A percentile compares a stretch with the other conserved stretches of the same genome.
These are phyloP conservation scores for Ariopsis seemanni DNA, from an alignment of 2,113 vertebrate genomes.

Conservation along the genomic window DNA sequence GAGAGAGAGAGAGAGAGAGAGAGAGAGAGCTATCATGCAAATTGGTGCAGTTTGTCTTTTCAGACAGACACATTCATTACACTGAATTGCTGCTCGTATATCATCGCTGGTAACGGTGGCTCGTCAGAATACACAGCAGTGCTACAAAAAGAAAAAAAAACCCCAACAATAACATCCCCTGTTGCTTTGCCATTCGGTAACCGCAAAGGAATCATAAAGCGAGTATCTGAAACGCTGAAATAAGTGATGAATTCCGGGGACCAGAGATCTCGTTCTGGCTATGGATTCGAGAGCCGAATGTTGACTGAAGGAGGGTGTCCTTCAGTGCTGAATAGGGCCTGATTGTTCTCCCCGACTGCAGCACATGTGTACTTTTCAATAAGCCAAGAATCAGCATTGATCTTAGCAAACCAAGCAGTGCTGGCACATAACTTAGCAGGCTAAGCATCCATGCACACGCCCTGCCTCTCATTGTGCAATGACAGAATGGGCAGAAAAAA, in stretches of 20 bases:
- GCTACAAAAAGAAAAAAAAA: not conserved
- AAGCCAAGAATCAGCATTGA: constrained; percentile 63
- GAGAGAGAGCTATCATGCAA: not conserved
- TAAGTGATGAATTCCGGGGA: constrained; percentile 48
- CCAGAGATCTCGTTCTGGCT: constrained; percentile 49
- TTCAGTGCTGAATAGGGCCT: constrained; percentile 61
- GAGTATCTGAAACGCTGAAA: constrained; percentile 41
- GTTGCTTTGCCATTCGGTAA: not conserved
- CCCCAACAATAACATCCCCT: not conserved
- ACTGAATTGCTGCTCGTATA: not conserved
- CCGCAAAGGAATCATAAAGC: constrained; percentile 33
- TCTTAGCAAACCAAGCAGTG: constrained; percentile 58
- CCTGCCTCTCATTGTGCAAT: constrained; percentile 48
- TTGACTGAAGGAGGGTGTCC: constrained; percentile 72
- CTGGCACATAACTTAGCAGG: constrained; percentile 42
- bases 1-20: not conserved
- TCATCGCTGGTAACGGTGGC: not conserved
- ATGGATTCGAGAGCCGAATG: constrained; percentile 56
- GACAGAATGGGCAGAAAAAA: constrained; percentile 39
- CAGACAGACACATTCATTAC: not conserved
- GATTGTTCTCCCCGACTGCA: constrained; percentile 70
- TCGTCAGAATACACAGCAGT: not conserved
- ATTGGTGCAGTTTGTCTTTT: not conserved
- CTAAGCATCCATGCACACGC: constrained; percentile 44
- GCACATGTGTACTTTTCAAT: constrained; percentile 64